A percentile compares a stretch with the other conserved stretches of the same genome.
phyloP scores from a whole-genome alignment of 2,888 invertebrate species.

The Iphiclides podalirius region DNA sequence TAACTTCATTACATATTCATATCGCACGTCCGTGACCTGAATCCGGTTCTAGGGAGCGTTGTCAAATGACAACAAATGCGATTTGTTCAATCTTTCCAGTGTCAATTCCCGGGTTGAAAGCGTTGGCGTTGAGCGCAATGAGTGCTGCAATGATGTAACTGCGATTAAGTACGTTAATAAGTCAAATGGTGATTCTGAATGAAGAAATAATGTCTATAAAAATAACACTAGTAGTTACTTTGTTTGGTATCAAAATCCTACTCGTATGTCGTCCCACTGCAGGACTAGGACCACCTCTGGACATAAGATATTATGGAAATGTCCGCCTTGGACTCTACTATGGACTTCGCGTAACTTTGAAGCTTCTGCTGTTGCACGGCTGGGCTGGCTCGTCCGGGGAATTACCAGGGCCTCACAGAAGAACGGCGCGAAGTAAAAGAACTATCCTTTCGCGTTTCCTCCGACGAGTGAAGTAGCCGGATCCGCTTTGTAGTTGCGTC shows the following conservation, averaged over 20 bases:
- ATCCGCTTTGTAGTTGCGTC: too few relatives aligned
- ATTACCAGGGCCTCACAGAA: too few relatives aligned
- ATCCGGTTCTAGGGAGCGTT: slow-evolving; percentile 1
- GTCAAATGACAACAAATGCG: slow-evolving; percentile 8
- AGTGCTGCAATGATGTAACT: slow-evolving; percentile 33
- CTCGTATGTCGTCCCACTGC: background rate
- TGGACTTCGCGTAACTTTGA: too few relatives aligned
- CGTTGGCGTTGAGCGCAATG: slow-evolving; percentile 34
- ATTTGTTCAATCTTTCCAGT: slow-evolving; percentile 26
- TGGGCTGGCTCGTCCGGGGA: too few relatives aligned
- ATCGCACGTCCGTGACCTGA: slow-evolving; percentile 15
- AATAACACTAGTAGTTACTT: background rate
- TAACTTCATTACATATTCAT: background rate
- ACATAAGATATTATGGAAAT: too few relatives aligned
- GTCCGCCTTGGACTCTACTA: too few relatives aligned
- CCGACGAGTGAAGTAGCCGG: too few relatives aligned
- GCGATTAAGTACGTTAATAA: background rate
- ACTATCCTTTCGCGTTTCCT: too few relatives aligned
- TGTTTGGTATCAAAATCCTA: background rate
- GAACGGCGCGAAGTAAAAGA: too few relatives aligned
- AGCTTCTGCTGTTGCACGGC: too few relatives aligned
- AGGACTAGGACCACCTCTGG: too few relatives aligned
- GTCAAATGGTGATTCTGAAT: background rate
- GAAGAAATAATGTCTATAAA: background rate
- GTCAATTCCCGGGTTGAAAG: slow-evolving; percentile 26